A percentile compares a stretch with the other conserved stretches of the same genome.
These are phyloP conservation scores for Staurois parvus DNA, from an alignment of 2,797 vertebrate genomes.

Conservation along the genomic window DNA sequence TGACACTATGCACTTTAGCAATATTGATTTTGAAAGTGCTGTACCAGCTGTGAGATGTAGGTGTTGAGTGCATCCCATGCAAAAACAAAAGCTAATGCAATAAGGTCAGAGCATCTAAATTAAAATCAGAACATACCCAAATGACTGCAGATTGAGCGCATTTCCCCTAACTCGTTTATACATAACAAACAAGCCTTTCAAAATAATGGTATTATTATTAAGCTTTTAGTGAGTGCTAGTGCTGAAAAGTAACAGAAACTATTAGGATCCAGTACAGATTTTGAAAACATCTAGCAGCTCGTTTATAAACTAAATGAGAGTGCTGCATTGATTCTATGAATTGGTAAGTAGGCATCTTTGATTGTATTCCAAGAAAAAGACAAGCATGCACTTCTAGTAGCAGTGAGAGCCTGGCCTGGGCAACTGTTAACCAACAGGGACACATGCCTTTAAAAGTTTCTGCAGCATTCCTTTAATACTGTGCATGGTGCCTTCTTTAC, in stretches of 20 bases:
- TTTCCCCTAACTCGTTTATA: conserved; percentile 5
- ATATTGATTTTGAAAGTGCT: conserved; percentile 58
- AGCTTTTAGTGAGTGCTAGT: conserved; percentile 2
- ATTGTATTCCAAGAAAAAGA: not conserved
- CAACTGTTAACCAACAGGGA: not conserved
- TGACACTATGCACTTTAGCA: conserved; percentile 27
- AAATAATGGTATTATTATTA: not conserved
- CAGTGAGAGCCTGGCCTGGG: not conserved
- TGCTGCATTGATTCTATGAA: not conserved
- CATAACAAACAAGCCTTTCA: conserved; percentile 18
- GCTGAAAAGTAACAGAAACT: conserved; percentile 7
- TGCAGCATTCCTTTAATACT: not conserved
- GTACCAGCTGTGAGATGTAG: conserved; percentile 58
- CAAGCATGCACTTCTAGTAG: not conserved
- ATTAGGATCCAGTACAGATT: not conserved
- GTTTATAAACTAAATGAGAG: not conserved
- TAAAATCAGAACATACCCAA: conserved; percentile 13
- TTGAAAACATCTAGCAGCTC: not conserved
- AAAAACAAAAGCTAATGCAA: conserved; percentile 50
- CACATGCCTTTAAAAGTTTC: not conserved
- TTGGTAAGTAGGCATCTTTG: not conserved
- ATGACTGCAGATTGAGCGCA: not conserved
- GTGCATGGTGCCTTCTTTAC: conserved; percentile 26
- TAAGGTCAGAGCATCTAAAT: conserved; percentile 39
- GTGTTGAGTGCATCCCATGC: conserved; percentile 54